These are phyloP conservation scores for Habroteleia sp. DNA, from an alignment of 2,888 invertebrate species.

Conservation along the genomic window DNA sequence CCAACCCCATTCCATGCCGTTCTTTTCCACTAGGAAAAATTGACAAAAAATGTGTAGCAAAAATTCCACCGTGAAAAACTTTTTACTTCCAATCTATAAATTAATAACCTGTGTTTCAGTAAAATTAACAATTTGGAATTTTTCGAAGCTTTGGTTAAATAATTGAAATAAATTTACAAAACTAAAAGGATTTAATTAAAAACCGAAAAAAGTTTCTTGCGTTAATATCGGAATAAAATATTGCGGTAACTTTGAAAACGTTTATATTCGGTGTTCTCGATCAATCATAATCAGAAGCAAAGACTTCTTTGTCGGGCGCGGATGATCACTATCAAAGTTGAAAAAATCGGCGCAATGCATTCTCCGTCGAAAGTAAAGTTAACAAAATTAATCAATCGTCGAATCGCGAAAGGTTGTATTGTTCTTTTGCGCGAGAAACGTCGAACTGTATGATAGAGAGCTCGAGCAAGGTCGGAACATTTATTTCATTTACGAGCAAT, in stretches of 20 bases:
- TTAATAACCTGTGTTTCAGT: too few relatives aligned
- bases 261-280: neutral
- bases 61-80: too few relatives aligned
- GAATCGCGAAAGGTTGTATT: slow-evolving; percentile 19
- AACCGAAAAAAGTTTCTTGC: neutral
- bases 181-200: neutral
- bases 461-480: slow-evolving; percentile 29
- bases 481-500: slow-evolving; percentile 58
- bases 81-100: too few relatives aligned
- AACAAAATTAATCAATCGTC: slow-evolving; percentile 30
- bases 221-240: neutral
- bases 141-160: too few relatives aligned
- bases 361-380: slow-evolving; percentile 14
- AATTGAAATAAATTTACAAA: neutral
- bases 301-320: neutral
- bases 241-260: neutral
- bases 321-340: neutral
- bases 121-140: too few relatives aligned
- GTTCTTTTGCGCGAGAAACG: slow-evolving; percentile 29
- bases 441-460: slow-evolving; percentile 13
- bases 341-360: slow-evolving; percentile 8
- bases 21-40: too few relatives aligned
- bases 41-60: too few relatives aligned
- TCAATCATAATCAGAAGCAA: neutral
- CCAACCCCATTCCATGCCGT: too few relatives aligned